Evolutionary conservation across 2,797 vertebrate species (phyloP).

Genomic region (Spinus pinus): DNA sequence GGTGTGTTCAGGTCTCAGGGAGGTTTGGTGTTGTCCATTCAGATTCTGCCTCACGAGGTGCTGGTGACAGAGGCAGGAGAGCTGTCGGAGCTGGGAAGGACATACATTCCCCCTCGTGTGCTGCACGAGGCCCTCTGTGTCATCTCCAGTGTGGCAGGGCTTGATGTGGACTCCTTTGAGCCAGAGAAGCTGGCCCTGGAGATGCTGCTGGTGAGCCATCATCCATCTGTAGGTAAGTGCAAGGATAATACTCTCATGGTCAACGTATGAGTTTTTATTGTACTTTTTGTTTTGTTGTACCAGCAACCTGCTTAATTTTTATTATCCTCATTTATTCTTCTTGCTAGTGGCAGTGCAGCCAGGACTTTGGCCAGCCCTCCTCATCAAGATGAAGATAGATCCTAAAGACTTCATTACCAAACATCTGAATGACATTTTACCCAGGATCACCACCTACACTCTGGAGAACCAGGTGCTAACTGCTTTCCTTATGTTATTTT

Average conservation of each 20-base stretch:
- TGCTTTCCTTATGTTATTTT: neutral
- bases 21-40: neutral
- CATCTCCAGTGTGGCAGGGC: conserved; percentile 82
- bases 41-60: conserved; percentile 86
- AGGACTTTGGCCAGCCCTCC: conserved; percentile 86
- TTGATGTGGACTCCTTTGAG: conserved; percentile 80
- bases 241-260: neutral
- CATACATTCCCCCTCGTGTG: conserved; percentile 82
- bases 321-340: neutral
- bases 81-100: conserved; percentile 83
- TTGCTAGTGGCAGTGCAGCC: conserved; percentile 79
- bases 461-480: conserved; percentile 82
- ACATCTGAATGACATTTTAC: conserved; percentile 85
- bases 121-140: conserved; percentile 85
- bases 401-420: conserved; percentile 85
- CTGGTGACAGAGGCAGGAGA: conserved; percentile 87
- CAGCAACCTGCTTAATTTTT: neutral
- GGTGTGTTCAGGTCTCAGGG: neutral
- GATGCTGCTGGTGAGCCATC: conserved; percentile 87
- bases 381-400: conserved; percentile 88
- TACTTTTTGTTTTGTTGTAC: neutral
- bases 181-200: conserved; percentile 87
- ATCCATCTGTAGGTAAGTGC: conserved; percentile 89
- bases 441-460: conserved; percentile 80
- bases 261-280: neutral